These are phyloP conservation scores for Dicrurus megarhynchus DNA, from an alignment of 2,113 vertebrate genomes.

Conservation along the genomic window DNA sequence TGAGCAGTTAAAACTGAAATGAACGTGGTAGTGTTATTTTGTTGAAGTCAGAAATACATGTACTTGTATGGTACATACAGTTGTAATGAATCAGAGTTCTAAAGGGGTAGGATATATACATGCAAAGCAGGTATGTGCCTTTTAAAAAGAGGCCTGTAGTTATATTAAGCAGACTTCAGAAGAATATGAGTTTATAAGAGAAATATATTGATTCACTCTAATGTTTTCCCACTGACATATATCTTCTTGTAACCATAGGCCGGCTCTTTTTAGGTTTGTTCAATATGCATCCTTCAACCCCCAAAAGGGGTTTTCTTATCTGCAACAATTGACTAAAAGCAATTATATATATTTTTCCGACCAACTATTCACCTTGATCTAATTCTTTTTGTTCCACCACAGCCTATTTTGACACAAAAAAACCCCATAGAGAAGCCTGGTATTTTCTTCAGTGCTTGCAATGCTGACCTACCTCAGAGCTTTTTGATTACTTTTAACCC, in stretches of 20 bases:
- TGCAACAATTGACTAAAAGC: background rate
- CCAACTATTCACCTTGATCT: background rate
- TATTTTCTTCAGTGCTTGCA: background rate
- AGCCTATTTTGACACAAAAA: background rate
- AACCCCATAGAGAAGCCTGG: accelerated
- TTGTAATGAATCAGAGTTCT: background rate
- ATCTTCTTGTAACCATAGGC: background rate
- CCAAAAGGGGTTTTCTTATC: background rate
- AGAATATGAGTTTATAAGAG: background rate
- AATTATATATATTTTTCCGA: accelerated
- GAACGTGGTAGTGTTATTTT: slow-evolving; percentile 1
- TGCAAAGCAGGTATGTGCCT: background rate
- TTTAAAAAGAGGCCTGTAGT: slow-evolving; percentile 1
- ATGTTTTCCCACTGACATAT: background rate
- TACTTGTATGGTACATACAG: background rate
- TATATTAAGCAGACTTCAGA: background rate
- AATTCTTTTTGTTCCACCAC: background rate
- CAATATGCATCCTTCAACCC: background rate
- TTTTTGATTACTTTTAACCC: background rate
- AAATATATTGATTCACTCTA: background rate
- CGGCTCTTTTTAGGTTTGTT: background rate
- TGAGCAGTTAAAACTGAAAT: slow-evolving; percentile 51
- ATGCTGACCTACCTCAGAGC: background rate
- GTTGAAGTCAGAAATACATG: slow-evolving; percentile 42
- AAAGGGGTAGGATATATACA: background rate